A percentile compares a stretch with the other conserved stretches of the same genome.
These are phyloP conservation scores for Formica aserva DNA, from an alignment of 2,888 invertebrate species.

Conservation along the genomic window DNA sequence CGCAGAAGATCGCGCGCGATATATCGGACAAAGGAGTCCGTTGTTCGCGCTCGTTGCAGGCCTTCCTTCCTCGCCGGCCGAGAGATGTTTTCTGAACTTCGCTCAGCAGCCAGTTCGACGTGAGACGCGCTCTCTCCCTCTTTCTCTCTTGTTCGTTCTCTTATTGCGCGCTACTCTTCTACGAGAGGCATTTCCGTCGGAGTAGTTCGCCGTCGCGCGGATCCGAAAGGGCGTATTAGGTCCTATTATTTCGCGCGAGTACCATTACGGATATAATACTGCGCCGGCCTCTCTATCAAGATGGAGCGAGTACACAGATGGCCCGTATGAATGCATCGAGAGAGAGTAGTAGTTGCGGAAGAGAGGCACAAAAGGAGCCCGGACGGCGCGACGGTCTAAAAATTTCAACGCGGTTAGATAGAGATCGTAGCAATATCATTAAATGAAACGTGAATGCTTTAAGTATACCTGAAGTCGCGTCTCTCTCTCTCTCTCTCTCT, in stretches of 20 bases:
- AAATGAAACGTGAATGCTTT: conserved; percentile 22
- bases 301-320: conserved; percentile 51
- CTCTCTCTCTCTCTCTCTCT: neutral
- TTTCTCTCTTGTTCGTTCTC: neutral
- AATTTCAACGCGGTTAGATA: conserved; percentile 49
- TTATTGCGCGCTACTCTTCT: conserved; percentile 37
- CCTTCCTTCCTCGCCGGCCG: conserved; percentile 34
- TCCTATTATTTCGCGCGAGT: conserved; percentile 56
- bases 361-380: conserved; percentile 36
- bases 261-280: conserved; percentile 52
- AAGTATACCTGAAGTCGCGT: neutral
- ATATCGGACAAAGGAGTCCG: conserved; percentile 58
- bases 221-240: conserved; percentile 51
- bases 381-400: conserved; percentile 26
- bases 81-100: conserved; percentile 55
- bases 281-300: conserved; percentile 48
- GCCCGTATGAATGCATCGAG: conserved; percentile 38
- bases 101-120: conserved; percentile 23
- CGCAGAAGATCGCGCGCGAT: conserved; percentile 53
- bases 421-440: conserved; percentile 43
- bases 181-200: conserved; percentile 48
- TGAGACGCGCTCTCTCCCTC: neutral
- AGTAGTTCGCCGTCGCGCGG: conserved; percentile 25
- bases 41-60: conserved; percentile 51
- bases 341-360: conserved; percentile 23